Base-by-base conservation (phyloP, 2,888 invertebrate genomes). In the Macropis europaea region DNA sequence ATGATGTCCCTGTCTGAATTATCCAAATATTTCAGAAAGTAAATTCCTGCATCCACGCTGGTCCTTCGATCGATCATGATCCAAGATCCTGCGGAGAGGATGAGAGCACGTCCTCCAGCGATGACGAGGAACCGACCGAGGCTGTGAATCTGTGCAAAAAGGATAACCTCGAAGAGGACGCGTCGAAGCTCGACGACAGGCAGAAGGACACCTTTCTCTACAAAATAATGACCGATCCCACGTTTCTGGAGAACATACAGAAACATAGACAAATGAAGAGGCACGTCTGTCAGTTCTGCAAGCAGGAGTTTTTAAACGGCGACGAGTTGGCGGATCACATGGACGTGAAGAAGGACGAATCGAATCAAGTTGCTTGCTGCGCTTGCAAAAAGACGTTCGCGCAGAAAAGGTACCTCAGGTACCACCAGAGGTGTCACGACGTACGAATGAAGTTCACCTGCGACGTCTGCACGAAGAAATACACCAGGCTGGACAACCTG, bases 211-310 rank as follows among this genome's bases (percentile, higher is more conserved):
- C 88, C 2, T 84, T 85, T 45, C 82, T 89, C 0, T 89, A 89
- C 40, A 84, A 88, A 42, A 86, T 89, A 48, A 86, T 89, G 83
- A 89, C 88, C 0, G 87, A 89, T 61, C 86, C 88, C 1, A 73
- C 77, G 6, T 87, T 89, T 43, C 56, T 86, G 11, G 82, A 85
- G 2, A 86, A 28, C 34, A 69, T 78, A 26, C 71, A 76, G 11
- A 73, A 66, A 6, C 57, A 59, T 19, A 77, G 76, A 24, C 54
- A 79, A 26, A 17, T 43, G 28, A 60, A 69, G 28, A 79, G 67
- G 26, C 68, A 71, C 22, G 15, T 59, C 3, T 89, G 89, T 24
- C 77, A 82, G 2, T 89, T 82, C 43, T 89, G 89, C 63, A 87
- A 88, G 30, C 73, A 81, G 11, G 81, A 83, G 24, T 89, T 89